These are phyloP conservation scores for Drosophila trapezifrons DNA, from an alignment of 1,140 invertebrate species.

Conservation along the genomic window DNA sequence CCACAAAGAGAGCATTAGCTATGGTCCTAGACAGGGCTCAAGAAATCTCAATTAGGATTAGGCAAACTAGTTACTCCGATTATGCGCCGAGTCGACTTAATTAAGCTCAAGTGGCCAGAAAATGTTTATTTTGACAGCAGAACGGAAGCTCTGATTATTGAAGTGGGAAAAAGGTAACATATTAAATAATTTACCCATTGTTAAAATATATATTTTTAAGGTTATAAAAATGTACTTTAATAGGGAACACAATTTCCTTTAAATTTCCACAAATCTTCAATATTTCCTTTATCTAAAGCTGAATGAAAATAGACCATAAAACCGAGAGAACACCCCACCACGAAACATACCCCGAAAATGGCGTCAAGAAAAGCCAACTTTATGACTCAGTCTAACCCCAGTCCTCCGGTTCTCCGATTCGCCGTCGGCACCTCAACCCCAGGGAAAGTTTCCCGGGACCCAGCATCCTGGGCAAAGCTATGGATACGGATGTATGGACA, in stretches of 20 bases:
- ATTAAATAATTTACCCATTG: neutral
- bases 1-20: slow-evolving; percentile 31
- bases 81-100: slow-evolving; percentile 13
- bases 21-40: slow-evolving; percentile 6
- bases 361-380: slow-evolving; percentile 40
- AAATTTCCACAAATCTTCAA: neutral
- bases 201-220: neutral
- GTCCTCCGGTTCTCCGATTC: neutral
- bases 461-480: slow-evolving; percentile 27
- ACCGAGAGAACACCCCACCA: neutral
- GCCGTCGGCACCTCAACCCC: slow-evolving; percentile 22
- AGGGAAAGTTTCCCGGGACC: slow-evolving; percentile 30
- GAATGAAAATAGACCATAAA: slow-evolving; percentile 22
- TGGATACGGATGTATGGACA: slow-evolving; percentile 57
- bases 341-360: slow-evolving; percentile 15
- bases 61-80: slow-evolving; percentile 36
- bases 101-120: slow-evolving; percentile 14
- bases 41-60: slow-evolving; percentile 50
- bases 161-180: neutral
- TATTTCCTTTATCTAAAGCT: slow-evolving; percentile 4
- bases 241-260: neutral
- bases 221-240: neutral
- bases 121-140: neutral
- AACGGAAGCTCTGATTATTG: neutral
- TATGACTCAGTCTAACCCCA: slow-evolving; percentile 38